Base-by-base conservation (phyloP, 2,888 invertebrate genomes). In the Rotaria sp. region DNA sequence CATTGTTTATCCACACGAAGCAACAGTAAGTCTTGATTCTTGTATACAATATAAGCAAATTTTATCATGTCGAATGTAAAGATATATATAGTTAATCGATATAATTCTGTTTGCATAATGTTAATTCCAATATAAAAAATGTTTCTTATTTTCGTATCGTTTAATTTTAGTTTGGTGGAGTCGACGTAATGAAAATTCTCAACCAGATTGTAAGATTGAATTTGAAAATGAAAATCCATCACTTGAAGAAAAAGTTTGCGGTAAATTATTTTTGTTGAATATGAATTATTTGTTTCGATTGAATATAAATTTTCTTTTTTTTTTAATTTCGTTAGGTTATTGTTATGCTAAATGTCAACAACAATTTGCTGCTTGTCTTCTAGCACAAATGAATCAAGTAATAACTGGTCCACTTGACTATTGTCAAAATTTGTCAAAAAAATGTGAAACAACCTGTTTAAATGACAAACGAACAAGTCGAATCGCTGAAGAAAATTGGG, bases 331-430 rank as follows among this genome's bases (percentile, higher is more conserved):
- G 18, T 67, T n/a, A 80, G 80, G 80, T 35, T 80, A 80, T 80
- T 80, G 80, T 80, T 80, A 45, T 80, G 80, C n/a, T 4, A 80
- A 80, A 80, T 80, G 80, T 45, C 80, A 80, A 80, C 80, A 80
- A 80, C 24, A 45, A 13, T 45, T 80, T n/a, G 80, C 80, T 45
- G 21, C 80, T n/a, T 80, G 80, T 80, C n/a, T 80, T 10, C 26
- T 80, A 80, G 41, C 80, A 45, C 41, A 80, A 45, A 80, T 80
- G 45, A 80, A 80, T 80, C 45, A 45, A 45, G 45, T 80, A 45
- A 1, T 45, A 41, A n/a, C 15, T 11, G 80, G 80, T 45, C 26
- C 80, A 24, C 18, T 45, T 80, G 80, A 80, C 15, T 80, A 38
- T 80, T 80, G 80, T n/a, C 13, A 80, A 45, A 26, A 80, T 15